Evolutionary conservation across 2,797 vertebrate species (phyloP).

Genomic region (Dendrocincla tyrannina): DNA sequence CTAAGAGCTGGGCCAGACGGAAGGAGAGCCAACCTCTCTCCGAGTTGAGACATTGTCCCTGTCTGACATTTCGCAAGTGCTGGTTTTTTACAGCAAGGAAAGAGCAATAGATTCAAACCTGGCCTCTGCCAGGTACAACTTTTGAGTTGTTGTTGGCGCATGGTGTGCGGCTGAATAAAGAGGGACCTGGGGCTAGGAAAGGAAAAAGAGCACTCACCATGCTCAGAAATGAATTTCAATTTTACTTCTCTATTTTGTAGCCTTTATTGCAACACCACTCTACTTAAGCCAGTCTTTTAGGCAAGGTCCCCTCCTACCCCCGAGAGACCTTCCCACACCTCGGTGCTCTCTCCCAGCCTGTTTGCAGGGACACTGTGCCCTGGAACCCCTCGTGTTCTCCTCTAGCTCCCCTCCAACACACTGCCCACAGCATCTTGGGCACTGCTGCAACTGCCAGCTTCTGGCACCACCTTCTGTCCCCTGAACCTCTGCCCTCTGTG

Average conservation of each 20-base stretch:
- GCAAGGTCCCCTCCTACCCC: neutral
- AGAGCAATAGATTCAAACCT: neutral
- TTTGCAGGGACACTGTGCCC: neutral
- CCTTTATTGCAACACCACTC: slow-evolving; percentile 8
- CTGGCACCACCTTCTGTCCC: neutral
- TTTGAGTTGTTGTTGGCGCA: neutral
- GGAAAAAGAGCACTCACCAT: neutral
- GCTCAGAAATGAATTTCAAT: neutral
- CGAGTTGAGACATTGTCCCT: neutral
- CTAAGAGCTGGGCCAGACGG: neutral
- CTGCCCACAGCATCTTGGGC: accelerated
- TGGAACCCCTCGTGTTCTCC: accelerated
- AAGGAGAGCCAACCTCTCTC: neutral
- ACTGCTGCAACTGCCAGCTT: neutral
- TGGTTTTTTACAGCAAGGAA: neutral
- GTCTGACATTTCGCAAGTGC: neutral
- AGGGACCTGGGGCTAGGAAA: neutral
- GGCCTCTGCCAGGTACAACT: neutral
- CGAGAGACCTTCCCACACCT: neutral
- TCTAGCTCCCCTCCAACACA: neutral
- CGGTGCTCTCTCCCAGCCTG: neutral
- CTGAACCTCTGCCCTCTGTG: neutral
- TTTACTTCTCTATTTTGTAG: slow-evolving; percentile 36
- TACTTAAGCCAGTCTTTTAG: neutral
- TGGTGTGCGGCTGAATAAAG: neutral